These are phyloP conservation scores for Dynastes grantii DNA, from an alignment of 2,888 invertebrate species.

Conservation along the genomic window DNA sequence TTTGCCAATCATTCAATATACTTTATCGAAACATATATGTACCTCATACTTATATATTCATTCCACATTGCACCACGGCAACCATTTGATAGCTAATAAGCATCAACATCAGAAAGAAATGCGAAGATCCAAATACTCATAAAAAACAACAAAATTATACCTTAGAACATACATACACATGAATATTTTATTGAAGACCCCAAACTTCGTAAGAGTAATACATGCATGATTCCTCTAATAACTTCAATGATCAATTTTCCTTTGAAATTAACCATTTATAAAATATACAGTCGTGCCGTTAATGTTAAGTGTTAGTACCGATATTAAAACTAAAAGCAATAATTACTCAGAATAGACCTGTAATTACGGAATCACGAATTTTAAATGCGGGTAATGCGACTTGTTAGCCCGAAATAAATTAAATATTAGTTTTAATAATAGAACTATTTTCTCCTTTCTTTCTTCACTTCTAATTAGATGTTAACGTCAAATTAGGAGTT, in stretches of 20 bases:
- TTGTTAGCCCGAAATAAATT: slow-evolving; percentile 23
- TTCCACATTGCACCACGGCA: too few species aligned
- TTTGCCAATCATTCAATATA: too few species aligned
- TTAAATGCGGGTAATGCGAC: slow-evolving; percentile 23
- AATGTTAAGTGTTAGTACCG: slow-evolving; percentile 31
- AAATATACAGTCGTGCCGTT: slow-evolving; percentile 28
- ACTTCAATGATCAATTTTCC: slow-evolving; percentile 9
- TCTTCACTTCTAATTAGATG: neutral
- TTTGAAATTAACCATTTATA: slow-evolving; percentile 35
- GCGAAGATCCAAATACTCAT: neutral
- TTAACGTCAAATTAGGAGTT: slow-evolving; percentile 19
- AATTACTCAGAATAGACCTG: slow-evolving; percentile 21
- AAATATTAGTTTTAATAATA: slow-evolving; percentile 45
- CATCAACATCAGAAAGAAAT: too few species aligned
- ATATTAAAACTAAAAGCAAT: slow-evolving; percentile 32
- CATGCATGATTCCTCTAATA: neutral
- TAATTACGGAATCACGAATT: slow-evolving; percentile 39
- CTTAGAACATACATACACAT: neutral
- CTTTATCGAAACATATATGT: too few species aligned
- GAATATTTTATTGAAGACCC: slow-evolving; percentile 8
- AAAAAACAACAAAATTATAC: slow-evolving; percentile 30
- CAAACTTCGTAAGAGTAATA: neutral
- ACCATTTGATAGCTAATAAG: too few species aligned
- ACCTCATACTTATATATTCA: too few species aligned
- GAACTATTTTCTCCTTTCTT: slow-evolving; percentile 9